phyloP scores from a whole-genome alignment of 2,888 invertebrate species.

The Mongoloraphidia duomilia region DNA sequence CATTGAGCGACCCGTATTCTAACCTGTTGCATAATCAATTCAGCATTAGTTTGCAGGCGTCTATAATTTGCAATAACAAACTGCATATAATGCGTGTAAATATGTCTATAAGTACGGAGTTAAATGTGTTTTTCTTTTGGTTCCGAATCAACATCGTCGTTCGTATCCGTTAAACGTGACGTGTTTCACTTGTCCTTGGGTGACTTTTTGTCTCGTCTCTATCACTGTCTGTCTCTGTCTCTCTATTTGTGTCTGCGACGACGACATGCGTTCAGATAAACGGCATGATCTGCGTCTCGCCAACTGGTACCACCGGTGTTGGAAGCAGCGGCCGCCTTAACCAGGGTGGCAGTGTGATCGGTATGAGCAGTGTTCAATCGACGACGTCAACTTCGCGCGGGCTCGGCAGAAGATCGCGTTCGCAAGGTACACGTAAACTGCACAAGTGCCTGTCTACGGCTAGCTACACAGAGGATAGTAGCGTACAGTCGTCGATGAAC shows the following conservation, averaged over 20 bases:
- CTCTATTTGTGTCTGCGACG: slow-evolving; percentile 1
- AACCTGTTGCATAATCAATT: no score
- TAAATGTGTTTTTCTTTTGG: no score
- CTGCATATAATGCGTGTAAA: no score
- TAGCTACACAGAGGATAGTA: slow-evolving; percentile 57
- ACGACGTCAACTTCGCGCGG: slow-evolving; percentile 23
- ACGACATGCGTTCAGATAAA: slow-evolving; percentile 44
- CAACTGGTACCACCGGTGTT: slow-evolving; percentile 29
- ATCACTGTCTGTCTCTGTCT: neutral
- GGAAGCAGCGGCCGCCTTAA: slow-evolving; percentile 13
- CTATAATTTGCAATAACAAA: no score
- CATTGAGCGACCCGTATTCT: no score
- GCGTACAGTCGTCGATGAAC: slow-evolving; percentile 31
- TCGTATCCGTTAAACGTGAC: slow-evolving; percentile 1
- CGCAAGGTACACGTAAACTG: slow-evolving; percentile 90
- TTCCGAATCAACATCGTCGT: no score
- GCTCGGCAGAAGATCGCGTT: slow-evolving; percentile 68
- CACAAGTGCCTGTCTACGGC: slow-evolving; percentile 84
- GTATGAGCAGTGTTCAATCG: slow-evolving; percentile 16
- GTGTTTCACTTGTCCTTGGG: slow-evolving; percentile 1
- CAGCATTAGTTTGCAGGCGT: no score
- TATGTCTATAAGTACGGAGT: no score
- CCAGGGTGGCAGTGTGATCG: slow-evolving; percentile 16
- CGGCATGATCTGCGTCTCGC: slow-evolving; percentile 58
- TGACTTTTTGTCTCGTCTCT: neutral